A percentile compares a stretch with the other conserved stretches of the same genome.
Evolutionary conservation across 2,888 invertebrate genomes (phyloP).

Genomic region (Lysandra bellargus): DNA sequence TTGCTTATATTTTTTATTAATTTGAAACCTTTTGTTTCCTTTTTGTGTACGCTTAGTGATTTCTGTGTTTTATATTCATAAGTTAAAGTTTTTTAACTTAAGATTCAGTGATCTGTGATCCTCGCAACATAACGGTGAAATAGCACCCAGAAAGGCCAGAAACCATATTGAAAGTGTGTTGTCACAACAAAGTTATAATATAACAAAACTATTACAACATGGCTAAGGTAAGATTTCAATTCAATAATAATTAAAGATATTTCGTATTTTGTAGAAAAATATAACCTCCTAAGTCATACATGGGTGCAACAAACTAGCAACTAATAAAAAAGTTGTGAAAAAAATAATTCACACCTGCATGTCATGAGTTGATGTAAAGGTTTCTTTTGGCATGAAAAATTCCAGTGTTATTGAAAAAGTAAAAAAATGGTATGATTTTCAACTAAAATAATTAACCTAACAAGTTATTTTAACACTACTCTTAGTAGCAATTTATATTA

Average conservation of each 20-base stretch:
- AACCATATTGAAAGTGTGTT: conserved; percentile 24
- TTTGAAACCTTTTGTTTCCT: not conserved
- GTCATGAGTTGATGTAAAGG: conserved; percentile 36
- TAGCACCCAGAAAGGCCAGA: conserved; percentile 1
- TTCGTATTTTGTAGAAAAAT: conserved; percentile 17
- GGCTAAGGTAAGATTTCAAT: conserved; percentile 35
- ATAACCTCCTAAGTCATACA: not conserved
- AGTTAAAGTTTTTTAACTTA: not conserved
- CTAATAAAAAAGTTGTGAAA: conserved; percentile 30
- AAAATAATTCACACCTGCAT: conserved; percentile 39
- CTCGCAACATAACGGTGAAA: conserved; percentile 14
- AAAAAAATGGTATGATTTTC: conserved; percentile 34
- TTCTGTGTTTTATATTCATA: not conserved
- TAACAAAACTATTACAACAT: not conserved
- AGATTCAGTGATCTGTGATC: not conserved
- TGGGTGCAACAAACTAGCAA: not conserved
- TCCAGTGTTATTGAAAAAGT: conserved; percentile 41
- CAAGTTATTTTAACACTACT: too few relatives aligned
- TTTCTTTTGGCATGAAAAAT: conserved; percentile 42
- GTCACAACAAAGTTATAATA: conserved; percentile 20
- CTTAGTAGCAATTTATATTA: too few relatives aligned
- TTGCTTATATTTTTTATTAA: not conserved
- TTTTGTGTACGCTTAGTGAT: not conserved
- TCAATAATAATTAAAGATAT: not conserved
- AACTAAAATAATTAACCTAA: not conserved